A percentile compares a stretch with the other conserved stretches of the same genome.
phyloP scores from a whole-genome alignment of 2,888 invertebrate species.

The Hartigia nigra region DNA sequence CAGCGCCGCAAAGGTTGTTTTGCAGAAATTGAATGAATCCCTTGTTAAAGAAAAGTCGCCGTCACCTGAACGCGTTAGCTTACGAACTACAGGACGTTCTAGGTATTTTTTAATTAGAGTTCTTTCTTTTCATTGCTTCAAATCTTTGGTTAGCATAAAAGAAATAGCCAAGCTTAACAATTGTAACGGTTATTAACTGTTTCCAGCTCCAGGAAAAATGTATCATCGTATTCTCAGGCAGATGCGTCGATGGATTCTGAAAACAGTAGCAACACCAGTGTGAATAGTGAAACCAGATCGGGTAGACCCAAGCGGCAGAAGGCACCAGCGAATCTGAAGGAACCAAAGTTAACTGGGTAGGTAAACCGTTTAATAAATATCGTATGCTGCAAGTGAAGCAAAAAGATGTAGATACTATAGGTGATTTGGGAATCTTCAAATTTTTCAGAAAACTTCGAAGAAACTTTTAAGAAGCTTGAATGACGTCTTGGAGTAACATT shows the following conservation, averaged over 20 bases:
- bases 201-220: conserved; percentile 4
- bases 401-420: too few relatives aligned
- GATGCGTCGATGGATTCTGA: conserved; percentile 46
- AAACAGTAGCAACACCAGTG: conserved; percentile 38
- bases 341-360: conserved; percentile 51
- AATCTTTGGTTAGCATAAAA: conserved; percentile 7
- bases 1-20: conserved; percentile 54
- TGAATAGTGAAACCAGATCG: conserved; percentile 21
- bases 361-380: conserved; percentile 14
- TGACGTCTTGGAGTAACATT: too few relatives aligned
- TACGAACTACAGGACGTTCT: conserved; percentile 9
- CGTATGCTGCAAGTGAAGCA: too few relatives aligned
- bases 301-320: conserved; percentile 51
- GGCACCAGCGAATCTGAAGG: conserved; percentile 48
- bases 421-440: background rate
- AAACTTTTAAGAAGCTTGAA: conserved; percentile 17
- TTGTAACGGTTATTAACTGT: background rate
- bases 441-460: conserved; percentile 48
- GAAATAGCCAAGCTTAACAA: too few relatives aligned
- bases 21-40: conserved; percentile 49
- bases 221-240: conserved; percentile 2
- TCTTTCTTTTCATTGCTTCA: background rate
- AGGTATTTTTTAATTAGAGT: background rate
- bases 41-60: conserved; percentile 26
- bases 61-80: background rate